phyloP scores from a whole-genome alignment of 2,888 invertebrate species.

The Tolmerus cingulatus region DNA sequence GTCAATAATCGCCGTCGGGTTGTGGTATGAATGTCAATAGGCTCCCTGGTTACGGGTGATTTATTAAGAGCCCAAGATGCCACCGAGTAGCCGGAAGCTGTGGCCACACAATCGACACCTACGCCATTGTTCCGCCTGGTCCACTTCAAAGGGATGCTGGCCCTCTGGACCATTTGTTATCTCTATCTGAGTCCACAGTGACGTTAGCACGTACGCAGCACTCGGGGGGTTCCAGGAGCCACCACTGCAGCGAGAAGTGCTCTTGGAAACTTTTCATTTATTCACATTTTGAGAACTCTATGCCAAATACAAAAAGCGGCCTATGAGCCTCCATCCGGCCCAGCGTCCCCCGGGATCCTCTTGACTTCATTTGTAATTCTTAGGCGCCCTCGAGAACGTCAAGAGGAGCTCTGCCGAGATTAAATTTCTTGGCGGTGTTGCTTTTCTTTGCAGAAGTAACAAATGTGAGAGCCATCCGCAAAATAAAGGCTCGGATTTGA shows the following conservation, averaged over 20 bases:
- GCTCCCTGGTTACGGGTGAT: not conserved
- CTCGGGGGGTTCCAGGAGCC: not conserved
- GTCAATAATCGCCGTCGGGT: not conserved
- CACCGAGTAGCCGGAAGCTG: not conserved
- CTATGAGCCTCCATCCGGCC: not conserved
- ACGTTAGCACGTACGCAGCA: not conserved
- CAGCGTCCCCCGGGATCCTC: not conserved
- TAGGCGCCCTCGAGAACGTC: not conserved
- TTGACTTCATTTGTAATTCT: constrained; percentile 12
- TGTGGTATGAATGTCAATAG: not conserved
- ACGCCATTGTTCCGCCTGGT: not conserved
- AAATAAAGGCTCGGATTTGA: not conserved
- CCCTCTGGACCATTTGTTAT: not conserved
- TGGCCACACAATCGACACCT: not conserved
- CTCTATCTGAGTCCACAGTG: not conserved
- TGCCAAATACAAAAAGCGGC: not conserved
- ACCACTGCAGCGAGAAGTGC: not conserved
- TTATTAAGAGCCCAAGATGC: not conserved
- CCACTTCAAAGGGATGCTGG: not conserved
- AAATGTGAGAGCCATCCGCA: not conserved
- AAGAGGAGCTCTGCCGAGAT: not conserved
- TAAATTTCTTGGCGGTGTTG: not conserved
- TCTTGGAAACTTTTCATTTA: not conserved
- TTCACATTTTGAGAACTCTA: not conserved
- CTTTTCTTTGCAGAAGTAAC: not conserved